A percentile compares a stretch with the other conserved stretches of the same genome.
Evolutionary conservation across 2,797 vertebrate species (phyloP).

Genomic region (Spea hammondii): DNA sequence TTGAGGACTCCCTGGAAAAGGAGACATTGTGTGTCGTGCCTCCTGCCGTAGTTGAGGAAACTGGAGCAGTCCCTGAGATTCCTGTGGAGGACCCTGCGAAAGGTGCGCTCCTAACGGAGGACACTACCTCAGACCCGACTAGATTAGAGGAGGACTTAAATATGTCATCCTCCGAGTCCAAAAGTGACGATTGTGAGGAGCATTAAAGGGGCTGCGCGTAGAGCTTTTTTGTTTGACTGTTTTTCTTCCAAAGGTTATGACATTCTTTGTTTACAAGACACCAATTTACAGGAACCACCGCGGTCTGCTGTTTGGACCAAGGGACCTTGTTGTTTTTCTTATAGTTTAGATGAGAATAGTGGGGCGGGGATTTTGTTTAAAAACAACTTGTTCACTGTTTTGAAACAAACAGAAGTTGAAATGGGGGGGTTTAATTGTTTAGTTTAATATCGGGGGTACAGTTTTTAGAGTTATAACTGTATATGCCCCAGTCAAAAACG

Average conservation of each 20-base stretch:
- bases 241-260: background rate
- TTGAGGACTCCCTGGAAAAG: no score
- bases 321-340: background rate
- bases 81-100: no score
- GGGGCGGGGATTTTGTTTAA: background rate
- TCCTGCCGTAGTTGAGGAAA: no score
- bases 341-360: background rate
- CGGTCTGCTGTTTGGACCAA: no score
- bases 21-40: no score
- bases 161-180: background rate
- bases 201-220: background rate
- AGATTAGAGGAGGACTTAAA: background rate
- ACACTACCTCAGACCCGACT: background rate
- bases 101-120: background rate
- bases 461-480: background rate
- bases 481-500: background rate
- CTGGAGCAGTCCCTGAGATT: no score
- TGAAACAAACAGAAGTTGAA: background rate
- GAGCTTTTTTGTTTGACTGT: background rate
- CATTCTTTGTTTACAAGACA: background rate
- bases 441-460: background rate
- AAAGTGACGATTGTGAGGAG: background rate
- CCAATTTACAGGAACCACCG: background rate
- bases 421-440: background rate
- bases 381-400: background rate